Evolutionary conservation across 2,888 invertebrate species (phyloP), one percentile per base, ranked within the genome.

Genomic region (Vanessa cardui): DNA sequence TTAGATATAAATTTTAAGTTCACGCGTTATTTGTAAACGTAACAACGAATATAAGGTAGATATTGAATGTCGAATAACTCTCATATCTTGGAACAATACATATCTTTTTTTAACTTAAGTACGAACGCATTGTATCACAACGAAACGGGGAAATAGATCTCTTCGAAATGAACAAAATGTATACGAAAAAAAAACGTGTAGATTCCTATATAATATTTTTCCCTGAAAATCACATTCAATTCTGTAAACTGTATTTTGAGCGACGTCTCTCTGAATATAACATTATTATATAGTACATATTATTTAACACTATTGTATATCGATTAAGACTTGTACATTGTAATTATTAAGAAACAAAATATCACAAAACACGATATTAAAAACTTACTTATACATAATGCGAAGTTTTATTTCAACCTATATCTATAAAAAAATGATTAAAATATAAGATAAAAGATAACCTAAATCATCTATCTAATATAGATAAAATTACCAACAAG

Each of bases 11-110:
- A 26, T 9, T 66, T 49, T 12, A 39, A 45, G 63, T 70, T 50
- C 50, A 62, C 31, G 16, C 31, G 65, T 63, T 67, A 64, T 62
- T 61, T 70, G 66, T 70, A 50, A 56, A 62, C 54, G 69, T 69
- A 69, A 78, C 78, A 79, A 80, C 78, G 78, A 82, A 80, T 75
- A 59, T 66, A 74, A 70, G 59, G 70, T 73, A 73, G 72, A 73
- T 74, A 73, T 69, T 58, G 77, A 77, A 79, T 73, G 80, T 74
- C 73, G 77, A 83, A 84, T 80, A 81, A 81, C 73, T 79, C 83
- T 83, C 90, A 91, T 91, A 91, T 91, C 90, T 83, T 72, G 86
- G 80, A 89, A 87, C 86, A 83, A 87, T 83, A 90, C 91, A 92
- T 91, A 92, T 92, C 91, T 80, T 80, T 77, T 82, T 83, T 81